phyloP scores from a whole-genome alignment of 2,113 vertebrate genomes.

The Phocoena phocoena region DNA sequence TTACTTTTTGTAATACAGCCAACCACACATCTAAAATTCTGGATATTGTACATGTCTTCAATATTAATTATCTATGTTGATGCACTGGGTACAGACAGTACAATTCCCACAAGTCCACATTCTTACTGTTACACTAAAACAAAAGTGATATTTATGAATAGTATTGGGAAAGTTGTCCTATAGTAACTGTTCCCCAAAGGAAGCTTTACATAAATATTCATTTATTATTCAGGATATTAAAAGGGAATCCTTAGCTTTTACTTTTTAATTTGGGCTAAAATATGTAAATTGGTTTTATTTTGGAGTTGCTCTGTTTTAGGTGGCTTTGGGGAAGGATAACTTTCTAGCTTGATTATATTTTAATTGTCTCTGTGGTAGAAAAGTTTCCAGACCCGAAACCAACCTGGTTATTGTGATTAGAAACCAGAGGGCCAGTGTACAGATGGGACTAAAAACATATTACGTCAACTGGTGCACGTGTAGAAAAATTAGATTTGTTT shows the following conservation, averaged over 20 bases:
- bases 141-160: slow-evolving; percentile 66
- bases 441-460: slow-evolving; percentile 43
- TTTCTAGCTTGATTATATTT: slow-evolving; percentile 71
- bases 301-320: slow-evolving; percentile 75
- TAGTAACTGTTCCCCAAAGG: slow-evolving; percentile 40
- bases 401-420: slow-evolving; percentile 51
- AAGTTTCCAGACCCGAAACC: slow-evolving; percentile 66
- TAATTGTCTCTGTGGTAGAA: slow-evolving; percentile 64
- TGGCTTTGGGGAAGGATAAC: slow-evolving; percentile 74
- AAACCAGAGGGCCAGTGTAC: slow-evolving; percentile 35
- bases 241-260: slow-evolving; percentile 72
- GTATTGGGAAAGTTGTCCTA: slow-evolving; percentile 58
- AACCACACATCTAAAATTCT: slow-evolving; percentile 35
- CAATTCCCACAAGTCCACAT: slow-evolving; percentile 56
- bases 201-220: slow-evolving; percentile 58
- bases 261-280: slow-evolving; percentile 76
- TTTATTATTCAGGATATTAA: slow-evolving; percentile 64
- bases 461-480: background rate
- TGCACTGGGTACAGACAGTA: slow-evolving; percentile 59
- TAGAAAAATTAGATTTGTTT: slow-evolving; percentile 44
- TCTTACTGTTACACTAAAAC: slow-evolving; percentile 66
- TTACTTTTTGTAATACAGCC: slow-evolving; percentile 14
- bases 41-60: slow-evolving; percentile 31
- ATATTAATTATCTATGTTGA: slow-evolving; percentile 64
- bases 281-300: slow-evolving; percentile 77